Evolutionary conservation across 2,888 invertebrate genomes (phyloP).

Genomic region (Minunthozetes semirufus): DNA sequence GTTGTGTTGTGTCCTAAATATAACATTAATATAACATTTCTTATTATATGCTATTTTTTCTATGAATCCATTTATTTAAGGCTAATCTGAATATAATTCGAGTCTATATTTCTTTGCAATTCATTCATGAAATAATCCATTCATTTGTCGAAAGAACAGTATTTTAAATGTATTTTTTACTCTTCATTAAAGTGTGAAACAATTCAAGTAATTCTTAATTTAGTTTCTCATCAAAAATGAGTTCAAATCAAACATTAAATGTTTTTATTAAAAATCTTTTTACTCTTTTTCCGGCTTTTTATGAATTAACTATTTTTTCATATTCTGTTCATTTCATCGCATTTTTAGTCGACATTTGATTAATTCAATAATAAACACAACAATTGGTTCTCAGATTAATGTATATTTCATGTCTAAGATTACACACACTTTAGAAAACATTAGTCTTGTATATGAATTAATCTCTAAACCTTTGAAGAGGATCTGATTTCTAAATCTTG

Average conservation of each 20-base stretch:
- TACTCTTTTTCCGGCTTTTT: slow-evolving; percentile 5
- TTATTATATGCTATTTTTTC: neutral
- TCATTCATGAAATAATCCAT: neutral
- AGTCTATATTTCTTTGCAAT: neutral
- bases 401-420: neutral
- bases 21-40: no score
- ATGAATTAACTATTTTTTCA: neutral
- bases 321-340: no score
- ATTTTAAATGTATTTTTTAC: neutral
- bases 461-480: no score
- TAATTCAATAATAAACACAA: neutral
- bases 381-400: neutral
- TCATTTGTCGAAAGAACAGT: slow-evolving; percentile 1
- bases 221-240: neutral
- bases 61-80: neutral
- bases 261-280: neutral
- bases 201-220: slow-evolving; percentile 9
- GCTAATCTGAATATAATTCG: slow-evolving; percentile 10
- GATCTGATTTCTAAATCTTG: no score
- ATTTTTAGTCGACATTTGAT: neutral
- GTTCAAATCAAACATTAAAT: slow-evolving; percentile 14
- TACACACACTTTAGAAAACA: neutral
- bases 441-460: neutral
- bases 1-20: slow-evolving; percentile 18
- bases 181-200: slow-evolving; percentile 25